Evolutionary conservation across 2,888 invertebrate species (phyloP).

Genomic region (Pseudococcus jackbeardsleyi): DNA sequence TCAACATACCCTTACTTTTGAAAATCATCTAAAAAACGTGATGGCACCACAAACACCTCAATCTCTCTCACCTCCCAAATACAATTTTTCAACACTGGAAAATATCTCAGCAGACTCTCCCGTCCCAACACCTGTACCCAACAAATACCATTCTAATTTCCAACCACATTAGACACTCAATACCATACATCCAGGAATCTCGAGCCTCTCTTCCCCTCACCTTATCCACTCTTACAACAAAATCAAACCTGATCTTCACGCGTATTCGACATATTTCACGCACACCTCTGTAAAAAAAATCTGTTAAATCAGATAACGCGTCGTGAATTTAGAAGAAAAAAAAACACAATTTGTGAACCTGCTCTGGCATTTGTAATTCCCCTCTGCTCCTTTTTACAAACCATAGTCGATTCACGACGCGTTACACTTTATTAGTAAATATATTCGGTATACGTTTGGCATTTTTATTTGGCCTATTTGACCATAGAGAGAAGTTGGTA

Average conservation of each 20-base stretch:
- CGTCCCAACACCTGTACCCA: neutral
- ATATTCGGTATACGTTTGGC: constrained; percentile 42
- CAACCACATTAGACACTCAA: neutral
- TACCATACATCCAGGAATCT: neutral
- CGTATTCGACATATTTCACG: constrained; percentile 35
- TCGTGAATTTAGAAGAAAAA: constrained; percentile 13
- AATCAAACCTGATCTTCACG: constrained; percentile 23
- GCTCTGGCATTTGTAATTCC: neutral
- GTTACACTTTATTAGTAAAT: constrained; percentile 47
- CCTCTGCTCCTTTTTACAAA: neutral
- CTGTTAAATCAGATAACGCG: constrained; percentile 11
- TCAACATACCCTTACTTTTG: too few relatives aligned
- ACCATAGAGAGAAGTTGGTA: neutral
- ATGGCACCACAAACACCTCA: neutral
- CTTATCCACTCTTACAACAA: neutral
- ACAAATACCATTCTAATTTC: neutral
- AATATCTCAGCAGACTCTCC: neutral
- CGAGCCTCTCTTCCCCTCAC: neutral
- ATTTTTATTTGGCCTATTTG: constrained; percentile 36
- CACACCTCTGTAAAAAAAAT: neutral
- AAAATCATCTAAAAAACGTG: too few relatives aligned
- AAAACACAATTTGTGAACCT: constrained; percentile 7
- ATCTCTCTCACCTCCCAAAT: neutral
- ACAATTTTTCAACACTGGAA: neutral
- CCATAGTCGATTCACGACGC: constrained; percentile 17